These are phyloP conservation scores for Pomatostomus ruficeps DNA, from an alignment of 2,113 vertebrate species.

Conservation along the genomic window DNA sequence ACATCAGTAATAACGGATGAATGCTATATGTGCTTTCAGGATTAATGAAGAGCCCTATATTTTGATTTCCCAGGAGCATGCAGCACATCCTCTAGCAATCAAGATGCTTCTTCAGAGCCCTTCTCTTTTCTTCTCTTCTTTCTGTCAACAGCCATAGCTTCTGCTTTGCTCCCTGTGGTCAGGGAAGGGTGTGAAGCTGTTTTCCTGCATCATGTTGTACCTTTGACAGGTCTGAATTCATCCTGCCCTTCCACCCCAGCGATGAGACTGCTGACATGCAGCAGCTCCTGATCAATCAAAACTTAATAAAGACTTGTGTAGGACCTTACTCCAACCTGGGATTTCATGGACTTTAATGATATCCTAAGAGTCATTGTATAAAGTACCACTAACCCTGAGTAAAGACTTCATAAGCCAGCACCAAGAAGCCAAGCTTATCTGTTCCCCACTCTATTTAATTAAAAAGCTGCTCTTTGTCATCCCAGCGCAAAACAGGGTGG, in stretches of 20 bases:
- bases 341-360: background rate
- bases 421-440: background rate
- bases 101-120: background rate
- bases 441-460: slow-evolving; percentile 4
- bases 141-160: background rate
- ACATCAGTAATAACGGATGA: background rate
- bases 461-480: background rate
- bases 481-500: background rate
- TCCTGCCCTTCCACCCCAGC: background rate
- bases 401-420: background rate
- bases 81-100: slow-evolving; percentile 11
- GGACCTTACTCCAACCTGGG: background rate
- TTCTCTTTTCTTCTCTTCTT: background rate
- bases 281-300: background rate
- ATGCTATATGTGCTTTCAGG: background rate
- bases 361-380: background rate
- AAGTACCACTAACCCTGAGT: background rate
- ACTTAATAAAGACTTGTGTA: background rate
- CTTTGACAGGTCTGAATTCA: background rate
- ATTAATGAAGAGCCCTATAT: slow-evolving; percentile 18
- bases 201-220: background rate
- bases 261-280: background rate
- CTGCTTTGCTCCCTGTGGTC: background rate
- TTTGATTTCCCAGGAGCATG: slow-evolving; percentile 26
- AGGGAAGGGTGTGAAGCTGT: background rate